Evolutionary conservation across 2,113 vertebrate genomes (phyloP).

Genomic region (Muntiacus reevesi): DNA sequence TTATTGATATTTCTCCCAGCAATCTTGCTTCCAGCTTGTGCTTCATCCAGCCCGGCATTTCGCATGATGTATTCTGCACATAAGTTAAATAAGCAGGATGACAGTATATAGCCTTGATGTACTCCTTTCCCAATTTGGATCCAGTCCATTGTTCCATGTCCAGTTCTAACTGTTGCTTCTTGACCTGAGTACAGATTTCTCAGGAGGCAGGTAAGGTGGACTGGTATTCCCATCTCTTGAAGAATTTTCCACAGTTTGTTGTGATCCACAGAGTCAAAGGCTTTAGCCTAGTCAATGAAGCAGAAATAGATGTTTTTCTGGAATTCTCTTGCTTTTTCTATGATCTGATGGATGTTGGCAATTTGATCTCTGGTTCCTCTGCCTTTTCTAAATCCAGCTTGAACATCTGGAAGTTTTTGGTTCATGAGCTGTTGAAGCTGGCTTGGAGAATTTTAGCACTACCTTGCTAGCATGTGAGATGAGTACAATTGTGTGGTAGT

Average conservation of each 20-base stretch:
- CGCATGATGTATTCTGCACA: not conserved
- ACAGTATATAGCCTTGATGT: not conserved
- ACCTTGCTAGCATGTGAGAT: not conserved
- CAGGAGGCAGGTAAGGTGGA: not conserved
- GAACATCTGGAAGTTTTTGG: not conserved
- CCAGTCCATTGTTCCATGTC: not conserved
- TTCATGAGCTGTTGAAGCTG: not conserved
- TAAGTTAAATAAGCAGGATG: not conserved
- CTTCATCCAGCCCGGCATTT: not conserved
- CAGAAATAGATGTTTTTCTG: not conserved
- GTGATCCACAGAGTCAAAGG: not conserved
- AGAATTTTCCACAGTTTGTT: not conserved
- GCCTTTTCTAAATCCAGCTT: not conserved
- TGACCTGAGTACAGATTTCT: not conserved
- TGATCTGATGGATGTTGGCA: not conserved
- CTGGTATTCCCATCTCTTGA: not conserved
- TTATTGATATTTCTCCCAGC: not conserved
- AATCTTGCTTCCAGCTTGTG: not conserved
- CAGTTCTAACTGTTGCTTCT: not conserved
- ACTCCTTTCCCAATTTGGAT: not conserved
- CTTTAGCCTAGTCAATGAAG: not conserved
- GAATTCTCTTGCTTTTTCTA: not conserved
- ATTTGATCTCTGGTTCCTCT: not conserved
- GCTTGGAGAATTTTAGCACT: not conserved
- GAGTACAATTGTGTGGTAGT: not conserved